A percentile compares a stretch with the other conserved stretches of the same genome.
Evolutionary conservation across 2,797 vertebrate genomes (phyloP).

Genomic region (Chromobotia macracanthus): DNA sequence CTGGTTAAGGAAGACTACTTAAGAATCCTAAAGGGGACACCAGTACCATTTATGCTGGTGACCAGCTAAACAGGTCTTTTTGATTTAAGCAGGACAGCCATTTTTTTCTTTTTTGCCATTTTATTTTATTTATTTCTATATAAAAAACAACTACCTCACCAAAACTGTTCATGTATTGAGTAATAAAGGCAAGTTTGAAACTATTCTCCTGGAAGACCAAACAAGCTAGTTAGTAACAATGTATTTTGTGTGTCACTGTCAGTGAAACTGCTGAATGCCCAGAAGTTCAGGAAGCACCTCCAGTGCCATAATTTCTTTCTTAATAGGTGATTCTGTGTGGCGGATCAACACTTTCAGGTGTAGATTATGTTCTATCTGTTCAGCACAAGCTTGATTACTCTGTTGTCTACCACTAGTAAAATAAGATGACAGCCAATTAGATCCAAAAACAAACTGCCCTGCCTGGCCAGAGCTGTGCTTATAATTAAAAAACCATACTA

Average conservation of each 20-base stretch:
- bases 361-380: slow-evolving; percentile 38
- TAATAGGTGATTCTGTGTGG: slow-evolving; percentile 23
- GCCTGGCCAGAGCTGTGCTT: slow-evolving; percentile 12
- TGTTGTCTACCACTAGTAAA: slow-evolving; percentile 14
- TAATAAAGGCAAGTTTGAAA: background rate
- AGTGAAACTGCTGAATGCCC: slow-evolving; percentile 10
- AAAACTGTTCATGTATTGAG: background rate
- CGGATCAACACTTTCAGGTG: slow-evolving; percentile 38
- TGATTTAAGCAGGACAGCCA: too few species aligned
- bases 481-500: slow-evolving; percentile 50
- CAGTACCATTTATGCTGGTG: too few species aligned
- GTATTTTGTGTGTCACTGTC: slow-evolving; percentile 8
- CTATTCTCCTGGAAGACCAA: background rate
- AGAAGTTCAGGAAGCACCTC: slow-evolving; percentile 21
- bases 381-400: slow-evolving; percentile 28
- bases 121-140: too few species aligned
- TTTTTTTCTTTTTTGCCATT: too few species aligned
- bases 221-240: background rate
- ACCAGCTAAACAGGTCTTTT: too few species aligned
- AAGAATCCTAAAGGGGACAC: too few species aligned
- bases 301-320: slow-evolving; percentile 16
- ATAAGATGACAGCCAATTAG: slow-evolving; percentile 45
- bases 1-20: too few species aligned
- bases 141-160: too few species aligned
- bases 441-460: slow-evolving; percentile 23